Base-by-base conservation (phyloP, 2,888 invertebrate genomes). In the Dryococelus australis region DNA sequence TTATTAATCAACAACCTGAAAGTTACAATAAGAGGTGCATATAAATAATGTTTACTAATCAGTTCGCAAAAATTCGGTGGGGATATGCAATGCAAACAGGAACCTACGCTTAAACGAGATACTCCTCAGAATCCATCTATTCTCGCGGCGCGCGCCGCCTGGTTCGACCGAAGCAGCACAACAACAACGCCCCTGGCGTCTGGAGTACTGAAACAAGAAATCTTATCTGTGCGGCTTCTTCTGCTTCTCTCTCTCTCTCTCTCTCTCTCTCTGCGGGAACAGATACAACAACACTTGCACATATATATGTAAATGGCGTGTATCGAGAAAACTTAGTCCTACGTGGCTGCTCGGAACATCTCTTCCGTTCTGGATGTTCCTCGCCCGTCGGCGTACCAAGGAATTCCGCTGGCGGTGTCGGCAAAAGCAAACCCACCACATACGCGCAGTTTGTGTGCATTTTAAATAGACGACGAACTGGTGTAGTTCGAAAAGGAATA, bases 241-340 rank as follows among this genome's bases (percentile, higher is more conserved):
- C 35, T 35, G 35, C n/a, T n/a, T n/a, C n/a, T 35, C 35, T 65
- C 16, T 65, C 24, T 8, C 24, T 65, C 65, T 9, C 65, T 8
- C 65, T 20, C n/a, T 20, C 20, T n/a, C 65, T 20, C 65, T n/a
- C 65, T n/a, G 24, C 65, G 24, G n/a, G 16, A 65, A 65, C 65
- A 65, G 65, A 65, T 65, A 65, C 65, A n/a, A 65, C 65, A 65
- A 65, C 65, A n/a, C n/a, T 65, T 65, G 65, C 20, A 65, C 65
- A 65, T 65, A 65, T 65, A 65, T 65, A 65, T 65, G 65, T 65
- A 65, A 65, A 65, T 65, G 65, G n/a, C 65, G 65, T 47, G 47
- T 65, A 65, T 65, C 24, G 24, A 65, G 65, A 65, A 65, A 65
- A 65, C 65, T 65, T 65, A 0, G 65, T 20, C n/a, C 65, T 10